Conservation (phyloP, 2,113 vertebrate genomes). For the Vulpes ferrilata region DNA sequence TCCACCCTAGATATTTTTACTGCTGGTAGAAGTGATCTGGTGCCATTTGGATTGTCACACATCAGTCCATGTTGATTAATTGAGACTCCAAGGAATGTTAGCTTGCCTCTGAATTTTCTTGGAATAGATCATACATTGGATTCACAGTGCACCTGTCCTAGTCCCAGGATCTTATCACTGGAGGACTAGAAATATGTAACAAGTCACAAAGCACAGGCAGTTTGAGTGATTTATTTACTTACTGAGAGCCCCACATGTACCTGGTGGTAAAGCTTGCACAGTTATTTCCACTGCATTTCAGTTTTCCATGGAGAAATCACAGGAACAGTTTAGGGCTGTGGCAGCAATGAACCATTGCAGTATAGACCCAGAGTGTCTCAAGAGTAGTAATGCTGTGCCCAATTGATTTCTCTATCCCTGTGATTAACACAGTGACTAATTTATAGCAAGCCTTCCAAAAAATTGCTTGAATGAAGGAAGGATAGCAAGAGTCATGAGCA, state of each 20-base stretch:
- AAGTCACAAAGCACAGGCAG: neutral
- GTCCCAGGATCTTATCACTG: neutral
- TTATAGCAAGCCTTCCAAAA: neutral
- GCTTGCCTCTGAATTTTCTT: neutral
- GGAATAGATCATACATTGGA: neutral
- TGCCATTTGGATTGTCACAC: slow-evolving; percentile 25
- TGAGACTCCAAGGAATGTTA: neutral
- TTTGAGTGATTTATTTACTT: slow-evolving; percentile 42
- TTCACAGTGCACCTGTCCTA: neutral
- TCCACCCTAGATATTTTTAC: slow-evolving; percentile 72
- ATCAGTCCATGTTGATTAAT: neutral
- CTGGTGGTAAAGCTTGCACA: neutral
- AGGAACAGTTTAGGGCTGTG: neutral
- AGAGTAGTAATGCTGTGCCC: neutral
- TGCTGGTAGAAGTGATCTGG: slow-evolving; percentile 14
- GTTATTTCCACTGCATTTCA: neutral
- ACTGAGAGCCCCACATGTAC: neutral
- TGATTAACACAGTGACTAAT: neutral
- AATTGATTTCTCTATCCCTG: neutral
- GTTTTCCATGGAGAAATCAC: slow-evolving; percentile 23
- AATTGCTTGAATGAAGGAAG: neutral
- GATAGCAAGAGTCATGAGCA: neutral
- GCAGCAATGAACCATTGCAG: neutral
- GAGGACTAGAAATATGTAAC: slow-evolving; percentile 16
- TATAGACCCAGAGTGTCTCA: neutral